These are phyloP conservation scores for Chauna torquata DNA, from an alignment of 2,113 vertebrate genomes.

Conservation along the genomic window DNA sequence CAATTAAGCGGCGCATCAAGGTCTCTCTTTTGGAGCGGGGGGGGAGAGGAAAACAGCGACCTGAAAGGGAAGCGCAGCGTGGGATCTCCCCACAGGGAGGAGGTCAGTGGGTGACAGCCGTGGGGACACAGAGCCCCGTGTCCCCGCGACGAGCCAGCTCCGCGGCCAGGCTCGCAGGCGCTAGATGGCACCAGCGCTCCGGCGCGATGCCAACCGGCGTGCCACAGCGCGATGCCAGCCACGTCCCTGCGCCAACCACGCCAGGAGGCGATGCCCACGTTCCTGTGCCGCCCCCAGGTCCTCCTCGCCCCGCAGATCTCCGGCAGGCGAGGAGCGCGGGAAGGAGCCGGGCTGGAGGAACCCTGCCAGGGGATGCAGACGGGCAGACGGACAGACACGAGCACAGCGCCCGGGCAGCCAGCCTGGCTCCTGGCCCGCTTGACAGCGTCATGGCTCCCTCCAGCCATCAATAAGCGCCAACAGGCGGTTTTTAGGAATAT, in stretches of 20 bases:
- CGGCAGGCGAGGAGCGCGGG: background rate
- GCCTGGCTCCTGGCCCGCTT: background rate
- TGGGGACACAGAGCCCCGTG: fast-evolving
- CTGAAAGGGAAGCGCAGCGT: fast-evolving
- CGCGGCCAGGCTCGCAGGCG: background rate
- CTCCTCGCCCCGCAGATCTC: background rate
- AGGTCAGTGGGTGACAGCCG: fast-evolving
- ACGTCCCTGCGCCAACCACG: background rate
- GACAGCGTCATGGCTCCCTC: background rate
- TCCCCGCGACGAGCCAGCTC: background rate
- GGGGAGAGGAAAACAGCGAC: background rate
- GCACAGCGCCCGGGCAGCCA: background rate
- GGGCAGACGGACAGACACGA: background rate
- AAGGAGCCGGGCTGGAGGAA: background rate
- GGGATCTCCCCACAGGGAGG: fast-evolving
- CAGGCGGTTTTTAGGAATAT: background rate
- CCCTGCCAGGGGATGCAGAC: background rate
- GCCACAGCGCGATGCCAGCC: background rate
- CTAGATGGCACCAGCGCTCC: slow-evolving; percentile 47
- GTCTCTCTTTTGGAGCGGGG: background rate
- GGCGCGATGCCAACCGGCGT: fast-evolving
- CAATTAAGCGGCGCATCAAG: background rate
- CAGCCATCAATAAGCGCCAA: background rate
- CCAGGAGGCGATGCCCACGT: background rate
- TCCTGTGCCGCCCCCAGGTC: background rate